Base-by-base conservation (phyloP, 2,797 vertebrate species). In the Ispidina picta region DNA sequence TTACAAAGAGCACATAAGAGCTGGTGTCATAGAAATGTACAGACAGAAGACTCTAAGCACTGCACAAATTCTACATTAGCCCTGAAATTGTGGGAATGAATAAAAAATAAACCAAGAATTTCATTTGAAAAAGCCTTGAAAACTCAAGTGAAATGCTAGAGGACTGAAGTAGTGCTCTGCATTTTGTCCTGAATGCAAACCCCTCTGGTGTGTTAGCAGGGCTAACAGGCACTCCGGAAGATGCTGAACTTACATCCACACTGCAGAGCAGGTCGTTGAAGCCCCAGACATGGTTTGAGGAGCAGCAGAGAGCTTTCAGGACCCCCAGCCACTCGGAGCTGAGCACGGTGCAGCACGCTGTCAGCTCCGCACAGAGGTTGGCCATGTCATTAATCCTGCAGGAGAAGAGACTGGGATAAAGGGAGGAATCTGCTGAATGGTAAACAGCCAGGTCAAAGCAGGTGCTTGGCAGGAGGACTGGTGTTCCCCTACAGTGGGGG, bases 201-300 rank as follows among this genome's bases (percentile, higher is more conserved):
- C 33, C 2, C 25, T 15, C 2, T n/a, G n/a, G n/a, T 4, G n/a
- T 39, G 37, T 39, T 39, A 52, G 33, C 0, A 43, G 59, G 68
- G 33, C 39, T 35, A 56, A 19, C 29, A 26, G 55, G 18, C 11
- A 31, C 54, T 29, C 72, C 21, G 68, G 51, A 26, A 68, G 58
- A 55, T 2, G 17, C 4, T 7, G 81, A 80, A 97, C 98, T 97
- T 90, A 97, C 98, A 93, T 97, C 97, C 62, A 97, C 97, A 4
- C 96, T 98, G 96, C 97, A 98, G 83, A 97, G 97, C 15, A 98
- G 97, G 69, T 97, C 96, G n/a, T 93, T 97, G 94, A 97, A 97
- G 18, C 97, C 97, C 97, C 98, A 98, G 71, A 97, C 96, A 2
- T 96, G 98, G 78, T 98, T 97, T 37, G 98, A 98, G 49, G 98